Base-by-base conservation (phyloP, 1,140 invertebrate species). In the Dufourea novaeangliae region DNA sequence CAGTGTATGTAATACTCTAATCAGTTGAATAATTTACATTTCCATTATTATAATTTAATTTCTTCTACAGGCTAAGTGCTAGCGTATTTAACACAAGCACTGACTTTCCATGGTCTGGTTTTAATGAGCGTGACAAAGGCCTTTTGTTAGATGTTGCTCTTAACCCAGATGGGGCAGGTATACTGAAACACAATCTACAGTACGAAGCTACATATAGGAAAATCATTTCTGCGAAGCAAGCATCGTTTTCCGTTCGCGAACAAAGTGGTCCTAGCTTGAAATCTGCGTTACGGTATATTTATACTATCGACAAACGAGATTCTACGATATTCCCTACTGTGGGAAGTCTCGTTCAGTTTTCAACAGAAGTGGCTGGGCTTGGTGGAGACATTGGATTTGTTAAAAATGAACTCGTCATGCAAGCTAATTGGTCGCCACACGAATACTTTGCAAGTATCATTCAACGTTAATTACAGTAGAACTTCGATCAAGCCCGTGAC, bases 351-450 rank as follows among this genome's bases (percentile, higher is more conserved):
- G 90, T 97, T 25, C 94, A 95, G 89, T 92, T 95, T 66, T 94
- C 93, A 10, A 94, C 96, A 81, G 97, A 98, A 94, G 92, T 97
- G 88, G 97, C 97, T 59, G 97, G 98, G 1, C 90, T 98, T 1
- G 97, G 97, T 27, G 98, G 98, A 5, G 95, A 97, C 90, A 95
- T 97, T 41, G 95, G 96, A 25, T 98, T 97, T 90, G 86, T 97
- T 1, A 97, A 97, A 90, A 96, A 97, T 81, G 97, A 98, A 87
- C 86, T 97, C 29, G 94, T 94, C 67, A 88, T 97, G 10, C 96
- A 98, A 93, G 92, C 94, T n/a, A 98, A 97, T 89, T 92, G 95
- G 86, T 93, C 94, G 25, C 89, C 97, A 0, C 82, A 94, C 17
- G 93, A 94, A 50, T 95, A 95, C 86, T 88, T 95, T 86, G 96